These are phyloP conservation scores for Pagrus major DNA, from an alignment of 2,113 vertebrate genomes.

Conservation along the genomic window DNA sequence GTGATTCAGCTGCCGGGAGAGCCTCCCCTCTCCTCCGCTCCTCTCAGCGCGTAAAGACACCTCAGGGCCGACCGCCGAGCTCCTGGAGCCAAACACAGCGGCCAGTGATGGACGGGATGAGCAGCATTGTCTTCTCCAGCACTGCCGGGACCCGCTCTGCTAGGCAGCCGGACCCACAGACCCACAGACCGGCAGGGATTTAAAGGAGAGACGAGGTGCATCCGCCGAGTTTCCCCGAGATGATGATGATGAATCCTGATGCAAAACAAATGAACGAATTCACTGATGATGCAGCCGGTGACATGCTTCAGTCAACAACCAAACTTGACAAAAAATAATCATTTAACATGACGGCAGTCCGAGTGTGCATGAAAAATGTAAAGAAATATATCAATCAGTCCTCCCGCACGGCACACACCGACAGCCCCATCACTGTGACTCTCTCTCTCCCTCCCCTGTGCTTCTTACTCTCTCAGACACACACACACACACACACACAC, in stretches of 20 bases:
- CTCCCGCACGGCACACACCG: background rate
- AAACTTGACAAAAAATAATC: background rate
- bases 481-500: no score
- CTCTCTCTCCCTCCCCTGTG: background rate
- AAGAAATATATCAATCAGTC: background rate
- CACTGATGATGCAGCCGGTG: slow-evolving; percentile 29
- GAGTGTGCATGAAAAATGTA: background rate
- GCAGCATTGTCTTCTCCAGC: slow-evolving; percentile 27
- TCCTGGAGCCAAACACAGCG: slow-evolving; percentile 53
- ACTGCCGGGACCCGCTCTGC: slow-evolving; percentile 25
- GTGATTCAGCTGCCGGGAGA: slow-evolving; percentile 47
- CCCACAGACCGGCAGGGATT: no score
- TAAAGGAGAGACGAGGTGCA: slow-evolving; percentile 33
- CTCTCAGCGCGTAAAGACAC: slow-evolving; percentile 56
- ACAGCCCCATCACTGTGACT: slow-evolving; percentile 12
- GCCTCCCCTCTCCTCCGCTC: slow-evolving; percentile 19
- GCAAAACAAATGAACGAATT: background rate
- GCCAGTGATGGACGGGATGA: slow-evolving; percentile 30
- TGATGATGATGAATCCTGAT: slow-evolving; percentile 40
- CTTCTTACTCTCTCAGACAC: background rate
- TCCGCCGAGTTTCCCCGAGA: slow-evolving; percentile 22
- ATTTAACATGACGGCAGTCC: background rate
- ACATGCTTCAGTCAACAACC: slow-evolving; percentile 29
- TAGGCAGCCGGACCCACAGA: no score
- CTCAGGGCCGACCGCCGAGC: slow-evolving; percentile 43